phyloP scores from a whole-genome alignment of 2,113 vertebrate genomes.

The Psittacula cyanocephala region DNA sequence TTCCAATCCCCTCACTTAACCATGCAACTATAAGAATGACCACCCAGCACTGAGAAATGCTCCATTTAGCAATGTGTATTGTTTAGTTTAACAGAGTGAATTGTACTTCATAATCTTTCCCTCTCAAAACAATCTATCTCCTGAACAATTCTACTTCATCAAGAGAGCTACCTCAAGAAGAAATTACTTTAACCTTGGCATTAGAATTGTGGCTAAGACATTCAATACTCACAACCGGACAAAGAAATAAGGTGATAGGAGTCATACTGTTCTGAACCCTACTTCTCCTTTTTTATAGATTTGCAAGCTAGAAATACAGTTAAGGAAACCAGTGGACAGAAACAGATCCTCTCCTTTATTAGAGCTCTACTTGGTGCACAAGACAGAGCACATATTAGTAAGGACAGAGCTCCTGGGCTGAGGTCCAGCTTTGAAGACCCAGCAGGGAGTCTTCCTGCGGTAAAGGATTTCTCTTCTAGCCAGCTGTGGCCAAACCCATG shows the following conservation, averaged over 20 bases:
- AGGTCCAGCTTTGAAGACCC: slow-evolving; percentile 37
- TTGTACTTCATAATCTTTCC: not conserved
- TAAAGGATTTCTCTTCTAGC: not conserved
- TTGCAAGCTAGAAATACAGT: not conserved
- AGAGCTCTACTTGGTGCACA: not conserved
- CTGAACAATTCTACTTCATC: slow-evolving; percentile 44
- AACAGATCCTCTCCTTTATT: not conserved
- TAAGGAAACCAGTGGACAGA: not conserved
- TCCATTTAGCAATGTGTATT: slow-evolving; percentile 21
- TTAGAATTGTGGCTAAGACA: not conserved
- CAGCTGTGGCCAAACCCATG: not conserved
- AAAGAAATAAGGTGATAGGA: slow-evolving; percentile 3
- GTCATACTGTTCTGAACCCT: not conserved
- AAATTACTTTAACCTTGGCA: slow-evolving; percentile 17
- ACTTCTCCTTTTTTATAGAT: not conserved
- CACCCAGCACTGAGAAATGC: slow-evolving; percentile 26
- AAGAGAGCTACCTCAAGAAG: not conserved
- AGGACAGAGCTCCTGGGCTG: slow-evolving; percentile 19
- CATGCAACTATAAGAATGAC: slow-evolving; percentile 10
- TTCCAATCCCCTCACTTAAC: not conserved
- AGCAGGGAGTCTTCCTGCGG: slow-evolving; percentile 25
- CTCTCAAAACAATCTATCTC: slow-evolving; percentile 30
- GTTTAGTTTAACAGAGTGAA: slow-evolving; percentile 41
- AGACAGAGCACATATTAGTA: not conserved
- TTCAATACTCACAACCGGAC: not conserved